These are phyloP conservation scores for Gymnobelideus leadbeateri DNA, from an alignment of 2,113 vertebrate genomes.

Conservation along the genomic window DNA sequence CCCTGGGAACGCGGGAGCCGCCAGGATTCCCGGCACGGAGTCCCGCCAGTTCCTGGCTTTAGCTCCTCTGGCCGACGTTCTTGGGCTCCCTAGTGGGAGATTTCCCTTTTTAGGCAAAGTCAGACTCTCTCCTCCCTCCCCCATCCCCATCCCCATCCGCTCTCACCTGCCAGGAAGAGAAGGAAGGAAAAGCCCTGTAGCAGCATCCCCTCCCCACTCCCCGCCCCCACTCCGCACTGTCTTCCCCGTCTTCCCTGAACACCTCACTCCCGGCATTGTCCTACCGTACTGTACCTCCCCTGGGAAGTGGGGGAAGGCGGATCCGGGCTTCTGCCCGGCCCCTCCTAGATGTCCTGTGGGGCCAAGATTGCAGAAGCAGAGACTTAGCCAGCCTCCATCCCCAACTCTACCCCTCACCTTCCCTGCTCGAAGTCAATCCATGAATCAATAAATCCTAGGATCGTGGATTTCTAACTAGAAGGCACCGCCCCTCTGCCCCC, in stretches of 20 bases:
- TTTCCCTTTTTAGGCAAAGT: conserved; percentile 82
- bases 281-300: background rate
- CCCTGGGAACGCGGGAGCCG: conserved; percentile 47
- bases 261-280: background rate
- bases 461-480: background rate
- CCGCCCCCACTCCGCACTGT: background rate
- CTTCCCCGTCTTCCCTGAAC: background rate
- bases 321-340: conserved; percentile 18
- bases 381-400: background rate
- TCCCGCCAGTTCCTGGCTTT: conserved; percentile 60
- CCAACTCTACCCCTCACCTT: background rate
- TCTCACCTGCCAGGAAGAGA: conserved; percentile 73
- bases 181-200: conserved; percentile 69
- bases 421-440: background rate
- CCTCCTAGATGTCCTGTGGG: background rate
- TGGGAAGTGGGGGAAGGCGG: background rate
- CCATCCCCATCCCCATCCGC: background rate
- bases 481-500: background rate
- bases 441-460: background rate
- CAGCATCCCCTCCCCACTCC: background rate
- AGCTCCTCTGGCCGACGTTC: conserved; percentile 31
- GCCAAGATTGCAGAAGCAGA: background rate
- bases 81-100: background rate
- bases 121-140: background rate
- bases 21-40: conserved; percentile 70